phyloP scores from a whole-genome alignment of 2,113 vertebrate species.

The Chaetodon auriga region DNA sequence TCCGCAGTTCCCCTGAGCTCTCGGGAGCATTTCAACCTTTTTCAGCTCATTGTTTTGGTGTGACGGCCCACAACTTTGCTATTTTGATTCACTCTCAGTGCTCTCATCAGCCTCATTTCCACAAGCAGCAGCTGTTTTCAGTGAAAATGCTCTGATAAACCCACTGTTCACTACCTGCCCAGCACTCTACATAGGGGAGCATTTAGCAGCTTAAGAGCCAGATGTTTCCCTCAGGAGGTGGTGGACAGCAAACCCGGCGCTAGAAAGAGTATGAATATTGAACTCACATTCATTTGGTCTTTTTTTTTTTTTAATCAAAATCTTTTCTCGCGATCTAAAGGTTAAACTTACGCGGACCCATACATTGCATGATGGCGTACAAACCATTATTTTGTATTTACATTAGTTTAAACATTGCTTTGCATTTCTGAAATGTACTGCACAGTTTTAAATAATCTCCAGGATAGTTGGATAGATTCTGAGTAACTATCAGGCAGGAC shows the following conservation, averaged over 20 bases:
- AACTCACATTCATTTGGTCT: background rate
- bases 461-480: background rate
- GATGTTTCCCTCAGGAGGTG: background rate
- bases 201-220: background rate
- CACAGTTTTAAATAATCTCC: background rate
- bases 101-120: background rate
- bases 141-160: background rate
- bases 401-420: background rate
- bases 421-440: background rate
- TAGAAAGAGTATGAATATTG: background rate
- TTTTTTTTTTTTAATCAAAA: too few relatives aligned
- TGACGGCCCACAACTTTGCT: background rate
- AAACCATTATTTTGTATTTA: background rate
- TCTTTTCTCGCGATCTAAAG: too few relatives aligned
- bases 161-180: background rate
- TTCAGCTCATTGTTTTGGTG: background rate
- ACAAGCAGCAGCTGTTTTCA: background rate
- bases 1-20: background rate
- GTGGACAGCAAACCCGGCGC: background rate
- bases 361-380: background rate
- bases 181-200: background rate
- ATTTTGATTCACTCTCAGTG: background rate
- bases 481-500: background rate
- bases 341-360: too few relatives aligned
- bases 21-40: background rate